These are phyloP conservation scores for Larimichthys polyactis DNA, from an alignment of 2,113 vertebrate species.

Conservation along the genomic window DNA sequence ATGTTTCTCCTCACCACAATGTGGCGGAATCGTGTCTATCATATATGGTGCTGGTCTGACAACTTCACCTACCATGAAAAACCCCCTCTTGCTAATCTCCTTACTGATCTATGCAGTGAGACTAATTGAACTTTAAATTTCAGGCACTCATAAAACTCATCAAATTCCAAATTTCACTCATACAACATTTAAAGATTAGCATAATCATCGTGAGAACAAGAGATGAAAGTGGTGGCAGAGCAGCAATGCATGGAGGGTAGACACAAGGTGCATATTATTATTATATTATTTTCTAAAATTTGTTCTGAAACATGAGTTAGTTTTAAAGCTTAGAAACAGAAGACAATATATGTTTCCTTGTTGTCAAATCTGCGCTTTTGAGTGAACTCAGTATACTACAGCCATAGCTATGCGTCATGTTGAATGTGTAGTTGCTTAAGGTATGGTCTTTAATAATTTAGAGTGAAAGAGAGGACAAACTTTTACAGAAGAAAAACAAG, in stretches of 20 bases:
- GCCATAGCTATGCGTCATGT: slow-evolving; percentile 18
- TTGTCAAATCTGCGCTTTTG: slow-evolving; percentile 25
- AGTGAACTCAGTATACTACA: not conserved
- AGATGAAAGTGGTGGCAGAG: slow-evolving; percentile 20
- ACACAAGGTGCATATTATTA: not conserved
- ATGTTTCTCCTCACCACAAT: slow-evolving; percentile 8
- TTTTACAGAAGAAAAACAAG: not conserved
- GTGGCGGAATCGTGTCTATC: slow-evolving; percentile 6
- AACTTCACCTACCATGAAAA: not conserved
- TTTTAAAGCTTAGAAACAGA: slow-evolving; percentile 23
- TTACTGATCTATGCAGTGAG: not conserved
- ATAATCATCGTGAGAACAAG: not conserved
- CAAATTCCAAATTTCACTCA: not conserved
- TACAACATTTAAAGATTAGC: not conserved
- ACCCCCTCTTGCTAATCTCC: not conserved
- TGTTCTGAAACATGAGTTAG: not conserved
- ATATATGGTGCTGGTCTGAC: not conserved
- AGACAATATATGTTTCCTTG: not conserved
- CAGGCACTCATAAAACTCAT: slow-evolving; percentile 2
- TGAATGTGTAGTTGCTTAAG: slow-evolving; percentile 5
- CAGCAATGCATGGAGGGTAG: not conserved
- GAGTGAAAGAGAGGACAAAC: slow-evolving; percentile 17
- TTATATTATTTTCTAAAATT: not conserved
- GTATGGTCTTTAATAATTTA: slow-evolving; percentile 19
- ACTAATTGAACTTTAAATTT: slow-evolving; percentile 7